Evolutionary conservation across 2,797 vertebrate genomes (phyloP), one percentile per base, ranked within the genome.

Genomic region (Crocidura indochinensis): DNA sequence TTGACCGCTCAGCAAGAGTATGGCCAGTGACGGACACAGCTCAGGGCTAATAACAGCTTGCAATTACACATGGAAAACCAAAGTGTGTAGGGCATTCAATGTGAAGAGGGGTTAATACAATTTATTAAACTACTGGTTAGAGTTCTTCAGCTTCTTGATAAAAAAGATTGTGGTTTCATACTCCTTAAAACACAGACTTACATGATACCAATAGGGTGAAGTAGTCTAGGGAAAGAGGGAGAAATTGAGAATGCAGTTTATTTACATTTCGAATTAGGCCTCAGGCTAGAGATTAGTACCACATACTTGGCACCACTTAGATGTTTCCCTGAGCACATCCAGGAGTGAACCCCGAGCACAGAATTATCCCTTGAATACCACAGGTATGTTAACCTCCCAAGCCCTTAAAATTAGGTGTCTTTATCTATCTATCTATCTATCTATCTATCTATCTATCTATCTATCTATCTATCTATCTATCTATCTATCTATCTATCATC

Each of bases 21-120:
- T 98, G 98, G 98, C 97, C 98, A 97, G 97, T 96, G 97, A 97
- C 96, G 95, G 98, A 98, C 97, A 97, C 97, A 97, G 98, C 98
- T 98, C 97, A 98, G 97, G 98, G 98, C 98, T 98, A 98, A 98
- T 98, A 98, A 98, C 98, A 98, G 97, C 98, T 97, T 97, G 97
- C 98, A 98, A 98, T 98, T 98, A 98, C 97, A 98, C 97, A 98
- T 97, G 98, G 98, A 98, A 98, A 98, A 98, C 97, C 97, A 97
- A 96, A 97, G 97, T 96, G 96, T 97, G 97, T 97, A 98, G 98
- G 97, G 97, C 97, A 97, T 97, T 97, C 96, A 93, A 96, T 96
- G 97, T 27, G 85, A 97, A 97, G 96, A 97, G 97, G 97, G 97
- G 97, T 97, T 97, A 97, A 97, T 97, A 97, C 96, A 97, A 97